Evolutionary conservation across 2,797 vertebrate species (phyloP).

Genomic region (Luscinia luscinia): DNA sequence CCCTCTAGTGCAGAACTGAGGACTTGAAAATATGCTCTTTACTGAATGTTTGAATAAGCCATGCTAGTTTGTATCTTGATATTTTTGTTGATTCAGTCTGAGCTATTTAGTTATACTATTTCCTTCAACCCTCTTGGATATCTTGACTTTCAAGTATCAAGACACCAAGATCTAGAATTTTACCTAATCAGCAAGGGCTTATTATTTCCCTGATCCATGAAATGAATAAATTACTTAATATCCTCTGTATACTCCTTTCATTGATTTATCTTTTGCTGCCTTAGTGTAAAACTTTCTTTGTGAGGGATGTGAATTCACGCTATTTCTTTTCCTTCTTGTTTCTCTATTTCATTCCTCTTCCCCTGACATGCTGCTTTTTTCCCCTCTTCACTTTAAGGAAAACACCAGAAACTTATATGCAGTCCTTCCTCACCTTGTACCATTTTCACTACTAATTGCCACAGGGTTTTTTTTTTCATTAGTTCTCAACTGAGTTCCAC

Average conservation of each 20-base stretch:
- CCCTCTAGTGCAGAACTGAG: background rate
- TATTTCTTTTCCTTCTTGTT: background rate
- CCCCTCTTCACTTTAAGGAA: background rate
- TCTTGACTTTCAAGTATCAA: rapidly evolving
- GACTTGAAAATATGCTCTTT: background rate
- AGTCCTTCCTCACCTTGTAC: background rate
- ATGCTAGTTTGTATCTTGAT: background rate
- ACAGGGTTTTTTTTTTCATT: background rate
- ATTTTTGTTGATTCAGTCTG: background rate
- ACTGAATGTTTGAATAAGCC: background rate
- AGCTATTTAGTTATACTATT: background rate
- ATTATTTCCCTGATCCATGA: background rate
- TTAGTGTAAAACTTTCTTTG: background rate
- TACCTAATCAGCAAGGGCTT: background rate
- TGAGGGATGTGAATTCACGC: background rate
- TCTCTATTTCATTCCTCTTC: background rate
- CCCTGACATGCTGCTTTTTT: background rate
- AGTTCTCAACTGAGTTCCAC: background rate
- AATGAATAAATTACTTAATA: background rate
- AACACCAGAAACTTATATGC: background rate
- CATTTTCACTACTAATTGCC: background rate
- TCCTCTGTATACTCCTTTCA: background rate
- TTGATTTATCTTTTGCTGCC: background rate
- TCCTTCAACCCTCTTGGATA: background rate
- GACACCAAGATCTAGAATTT: background rate